Conservation (phyloP, 2,888 invertebrate species). For the Lasiommata megera region DNA sequence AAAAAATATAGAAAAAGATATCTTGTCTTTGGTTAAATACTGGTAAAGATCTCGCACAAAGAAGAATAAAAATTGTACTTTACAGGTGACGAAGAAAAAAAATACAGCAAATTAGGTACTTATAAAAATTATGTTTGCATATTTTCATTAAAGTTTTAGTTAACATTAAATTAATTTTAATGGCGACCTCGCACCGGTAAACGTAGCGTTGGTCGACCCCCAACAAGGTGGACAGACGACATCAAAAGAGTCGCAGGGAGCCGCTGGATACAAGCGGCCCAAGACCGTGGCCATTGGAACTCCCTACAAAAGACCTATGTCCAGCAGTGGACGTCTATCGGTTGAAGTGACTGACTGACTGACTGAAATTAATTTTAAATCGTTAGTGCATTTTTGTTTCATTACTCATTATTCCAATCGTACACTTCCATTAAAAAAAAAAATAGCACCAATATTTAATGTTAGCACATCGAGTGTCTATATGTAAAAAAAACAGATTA, state of each 20-base stretch:
- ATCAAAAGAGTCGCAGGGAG: no score
- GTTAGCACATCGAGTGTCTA: slow-evolving; percentile 57
- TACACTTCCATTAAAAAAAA: slow-evolving; percentile 32
- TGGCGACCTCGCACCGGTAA: no score
- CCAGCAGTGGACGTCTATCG: no score
- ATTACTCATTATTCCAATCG: slow-evolving; percentile 13
- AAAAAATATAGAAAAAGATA: slow-evolving; percentile 40
- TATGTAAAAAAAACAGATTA: slow-evolving; percentile 37
- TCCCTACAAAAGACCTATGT: no score
- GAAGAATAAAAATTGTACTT: slow-evolving; percentile 60
- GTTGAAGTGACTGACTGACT: no score
- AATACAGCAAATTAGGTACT: slow-evolving; percentile 12
- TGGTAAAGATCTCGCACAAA: slow-evolving; percentile 35
- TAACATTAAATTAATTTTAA: slow-evolving; percentile 27
- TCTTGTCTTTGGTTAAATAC: slow-evolving; percentile 63
- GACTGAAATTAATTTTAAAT: no score
- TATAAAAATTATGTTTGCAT: slow-evolving; percentile 37
- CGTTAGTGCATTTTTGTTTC: slow-evolving; percentile 60
- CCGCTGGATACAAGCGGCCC: no score
- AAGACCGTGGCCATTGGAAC: no score
- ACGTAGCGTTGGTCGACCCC: no score
- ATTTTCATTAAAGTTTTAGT: slow-evolving; percentile 42
- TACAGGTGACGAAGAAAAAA: slow-evolving; percentile 52
- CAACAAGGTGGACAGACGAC: no score
- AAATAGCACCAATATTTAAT: slow-evolving; percentile 78